Conservation (phyloP, 2,888 invertebrate genomes). For the Melinaea menophilus region DNA sequence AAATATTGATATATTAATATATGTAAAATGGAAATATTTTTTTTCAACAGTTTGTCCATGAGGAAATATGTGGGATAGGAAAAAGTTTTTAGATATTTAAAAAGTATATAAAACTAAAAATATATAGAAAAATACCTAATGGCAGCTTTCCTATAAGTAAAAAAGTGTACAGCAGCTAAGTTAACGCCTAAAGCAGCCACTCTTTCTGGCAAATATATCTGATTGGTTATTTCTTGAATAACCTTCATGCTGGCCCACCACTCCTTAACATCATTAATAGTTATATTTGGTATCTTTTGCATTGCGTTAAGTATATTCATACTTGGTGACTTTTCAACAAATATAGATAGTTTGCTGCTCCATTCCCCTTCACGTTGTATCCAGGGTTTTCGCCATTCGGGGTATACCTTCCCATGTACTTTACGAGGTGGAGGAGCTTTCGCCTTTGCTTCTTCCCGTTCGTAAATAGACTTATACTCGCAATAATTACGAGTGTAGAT, state of each 20-base stretch:
- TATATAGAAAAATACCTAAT: slow-evolving; percentile 72
- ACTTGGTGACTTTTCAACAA: slow-evolving; percentile 65
- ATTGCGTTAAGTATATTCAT: slow-evolving; percentile 61
- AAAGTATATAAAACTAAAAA: slow-evolving; percentile 5
- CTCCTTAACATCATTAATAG: slow-evolving; percentile 63
- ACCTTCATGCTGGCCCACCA: slow-evolving; percentile 78
- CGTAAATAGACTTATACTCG: slow-evolving; percentile 59
- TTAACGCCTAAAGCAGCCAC: slow-evolving; percentile 84
- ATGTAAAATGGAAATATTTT: too few species aligned
- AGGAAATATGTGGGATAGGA: neutral
- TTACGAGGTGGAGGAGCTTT: slow-evolving; percentile 46
- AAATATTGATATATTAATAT: too few species aligned
- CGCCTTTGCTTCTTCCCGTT: slow-evolving; percentile 52
- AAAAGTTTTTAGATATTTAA: slow-evolving; percentile 1
- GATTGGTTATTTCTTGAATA: slow-evolving; percentile 74
- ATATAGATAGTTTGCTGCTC: slow-evolving; percentile 77
- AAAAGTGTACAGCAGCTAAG: slow-evolving; percentile 91
- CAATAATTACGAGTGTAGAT: slow-evolving; percentile 50
- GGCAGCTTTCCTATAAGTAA: slow-evolving; percentile 85
- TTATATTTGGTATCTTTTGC: slow-evolving; percentile 75
- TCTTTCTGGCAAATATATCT: slow-evolving; percentile 79
- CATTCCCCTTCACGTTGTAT: slow-evolving; percentile 78
- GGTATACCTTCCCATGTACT: slow-evolving; percentile 64
- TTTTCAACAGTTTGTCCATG: too few species aligned
- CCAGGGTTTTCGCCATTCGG: slow-evolving; percentile 81